Conservation (phyloP, 23 tunicate species). For the Halocynthia aurantium region DNA sequence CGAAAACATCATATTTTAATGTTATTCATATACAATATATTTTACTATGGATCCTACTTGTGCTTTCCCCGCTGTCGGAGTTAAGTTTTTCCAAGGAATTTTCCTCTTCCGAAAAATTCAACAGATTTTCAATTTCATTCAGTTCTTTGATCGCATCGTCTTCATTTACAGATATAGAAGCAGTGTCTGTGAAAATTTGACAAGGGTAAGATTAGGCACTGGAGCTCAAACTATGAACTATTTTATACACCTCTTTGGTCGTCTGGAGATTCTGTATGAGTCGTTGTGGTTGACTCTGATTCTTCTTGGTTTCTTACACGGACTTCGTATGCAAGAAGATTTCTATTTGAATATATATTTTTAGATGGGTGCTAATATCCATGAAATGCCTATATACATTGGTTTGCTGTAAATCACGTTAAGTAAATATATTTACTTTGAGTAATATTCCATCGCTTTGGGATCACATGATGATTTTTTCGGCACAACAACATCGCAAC, state of each 20-base stretch:
- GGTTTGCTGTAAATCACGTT: background rate
- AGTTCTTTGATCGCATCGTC: slow-evolving; percentile 17
- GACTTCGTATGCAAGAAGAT: slow-evolving; percentile 7
- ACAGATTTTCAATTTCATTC: slow-evolving; percentile 9
- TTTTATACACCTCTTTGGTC: too few species aligned
- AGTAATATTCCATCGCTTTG: slow-evolving; percentile 3
- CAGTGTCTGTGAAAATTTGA: background rate
- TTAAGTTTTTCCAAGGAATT: too few species aligned
- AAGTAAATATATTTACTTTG: slow-evolving; percentile 1
- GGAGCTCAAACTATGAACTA: background rate
- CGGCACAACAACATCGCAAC: background rate
- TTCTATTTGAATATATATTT: background rate
- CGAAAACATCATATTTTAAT: too few species aligned
- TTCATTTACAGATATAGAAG: background rate
- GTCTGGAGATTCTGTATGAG: too few species aligned
- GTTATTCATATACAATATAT: too few species aligned
- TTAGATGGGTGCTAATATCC: background rate
- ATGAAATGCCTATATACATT: background rate
- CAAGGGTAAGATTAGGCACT: too few species aligned
- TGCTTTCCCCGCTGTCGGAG: too few species aligned
- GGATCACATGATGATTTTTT: slow-evolving; percentile 10
- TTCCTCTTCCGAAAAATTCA: background rate
- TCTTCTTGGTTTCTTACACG: background rate
- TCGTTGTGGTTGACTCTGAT: too few species aligned
- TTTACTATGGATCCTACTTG: too few species aligned